Evolutionary conservation across 2,113 vertebrate species (phyloP).

Genomic region (Elaphurus davidianus): DNA sequence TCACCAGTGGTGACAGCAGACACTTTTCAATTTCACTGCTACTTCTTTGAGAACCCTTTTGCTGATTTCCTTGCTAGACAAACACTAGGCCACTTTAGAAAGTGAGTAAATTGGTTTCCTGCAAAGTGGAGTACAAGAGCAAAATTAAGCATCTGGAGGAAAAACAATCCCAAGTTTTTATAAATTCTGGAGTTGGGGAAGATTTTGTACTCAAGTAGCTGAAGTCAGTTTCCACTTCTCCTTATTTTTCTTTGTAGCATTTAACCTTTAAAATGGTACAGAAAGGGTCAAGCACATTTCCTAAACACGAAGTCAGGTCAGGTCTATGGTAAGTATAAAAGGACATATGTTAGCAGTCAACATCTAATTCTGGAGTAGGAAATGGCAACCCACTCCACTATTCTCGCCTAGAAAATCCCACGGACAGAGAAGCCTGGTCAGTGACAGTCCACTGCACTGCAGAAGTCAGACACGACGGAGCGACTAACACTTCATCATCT

Average conservation of each 20-base stretch:
- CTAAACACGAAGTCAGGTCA: background rate
- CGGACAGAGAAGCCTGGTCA: background rate
- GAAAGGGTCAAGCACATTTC: background rate
- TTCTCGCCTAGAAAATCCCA: background rate
- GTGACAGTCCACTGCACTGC: background rate
- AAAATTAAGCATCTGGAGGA: background rate
- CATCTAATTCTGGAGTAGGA: background rate
- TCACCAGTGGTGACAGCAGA: conserved; percentile 59
- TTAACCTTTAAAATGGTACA: background rate
- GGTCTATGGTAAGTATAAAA: background rate
- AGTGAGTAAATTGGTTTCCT: conserved; percentile 61
- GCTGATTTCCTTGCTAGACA: conserved; percentile 66
- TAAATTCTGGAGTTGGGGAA: background rate
- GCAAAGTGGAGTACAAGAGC: conserved; percentile 36
- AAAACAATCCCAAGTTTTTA: conserved; percentile 36
- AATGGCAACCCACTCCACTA: background rate
- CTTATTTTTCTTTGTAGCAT: background rate
- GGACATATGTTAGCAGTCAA: background rate
- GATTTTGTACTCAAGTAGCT: conserved; percentile 20
- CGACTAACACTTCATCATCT: background rate
- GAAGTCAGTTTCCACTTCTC: conserved; percentile 18
- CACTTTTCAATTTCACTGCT: conserved; percentile 61
- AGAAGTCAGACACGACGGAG: background rate
- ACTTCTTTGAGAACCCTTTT: conserved; percentile 61
- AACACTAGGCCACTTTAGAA: conserved; percentile 65